Base-by-base conservation (phyloP, 2,888 invertebrate genomes). In the Luperina nickerlii region DNA sequence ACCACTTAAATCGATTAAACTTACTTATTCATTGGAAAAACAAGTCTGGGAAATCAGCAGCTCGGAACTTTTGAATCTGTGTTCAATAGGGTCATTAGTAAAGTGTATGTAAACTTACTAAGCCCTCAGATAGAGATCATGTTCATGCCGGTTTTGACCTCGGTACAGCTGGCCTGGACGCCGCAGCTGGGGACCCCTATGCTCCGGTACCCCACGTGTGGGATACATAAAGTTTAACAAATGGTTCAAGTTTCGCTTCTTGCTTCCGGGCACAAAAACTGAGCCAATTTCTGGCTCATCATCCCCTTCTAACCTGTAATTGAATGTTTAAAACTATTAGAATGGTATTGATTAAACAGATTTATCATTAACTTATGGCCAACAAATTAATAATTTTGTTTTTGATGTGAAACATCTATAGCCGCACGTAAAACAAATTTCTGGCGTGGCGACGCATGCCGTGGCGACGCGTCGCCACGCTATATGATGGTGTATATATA, bases 121-220 rank as follows among this genome's bases (percentile, higher is more conserved):
- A 81, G 99, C 99, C 96, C 99, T 99, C 83, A 99, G 96, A 95
- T 98, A 99, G 92, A 99, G 98, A 93, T 99, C 99, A 96, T 99
- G 99, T 94, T 98, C 99, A 95, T 98, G 99, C 93, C 98, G 98
- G 90, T 98, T 98, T 81, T 92, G 85, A 71, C 91, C 88, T 76
- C 94, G 91, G 85, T 94, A 94, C 84, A 94, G 94, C 63, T 83
- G 90, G 51, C 92, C 94, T 80, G 94, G 95, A 62, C 94, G 93
- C 27, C 92, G 92, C 86, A 92, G 94, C 78, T 92, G 93, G 60
- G 91, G 91, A 80, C 93, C 95, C 87, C 94, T 94, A 82, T 93
- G 93, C 72, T 93, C 93, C 1, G 89, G 83, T 71, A 90, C 87
- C 74, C 97, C 98, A 72, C 98, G 97, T 70, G 98, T 97, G 85